phyloP scores from a whole-genome alignment of 2,888 invertebrate genomes.

The Nomada goodeniana region DNA sequence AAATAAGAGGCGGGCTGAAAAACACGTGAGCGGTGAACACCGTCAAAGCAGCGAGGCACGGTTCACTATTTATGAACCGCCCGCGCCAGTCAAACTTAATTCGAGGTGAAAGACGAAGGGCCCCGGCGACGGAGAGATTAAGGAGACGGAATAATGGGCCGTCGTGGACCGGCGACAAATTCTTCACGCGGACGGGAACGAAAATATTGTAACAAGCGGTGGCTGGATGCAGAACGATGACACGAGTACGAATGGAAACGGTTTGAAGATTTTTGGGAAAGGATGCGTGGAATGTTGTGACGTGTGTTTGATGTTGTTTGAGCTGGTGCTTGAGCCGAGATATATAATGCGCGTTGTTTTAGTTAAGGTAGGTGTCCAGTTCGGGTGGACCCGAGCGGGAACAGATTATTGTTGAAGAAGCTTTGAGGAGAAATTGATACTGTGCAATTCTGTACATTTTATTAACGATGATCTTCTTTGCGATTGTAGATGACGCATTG shows the following conservation, averaged over 20 bases:
- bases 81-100: conserved; percentile 49
- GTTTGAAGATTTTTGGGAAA: neutral
- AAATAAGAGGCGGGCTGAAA: conserved; percentile 66
- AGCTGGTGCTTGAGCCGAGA: neutral
- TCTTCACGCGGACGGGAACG: conserved; percentile 4
- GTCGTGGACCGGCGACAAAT: neutral
- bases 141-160: conserved; percentile 29
- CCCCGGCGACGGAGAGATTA: conserved; percentile 32
- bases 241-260: neutral
- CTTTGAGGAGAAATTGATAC: too few species aligned
- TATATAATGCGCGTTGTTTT: neutral
- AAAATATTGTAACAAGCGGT: conserved; percentile 35
- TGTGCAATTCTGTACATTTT: too few species aligned
- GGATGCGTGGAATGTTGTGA: neutral
- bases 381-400: too few species aligned
- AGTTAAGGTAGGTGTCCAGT: too few species aligned
- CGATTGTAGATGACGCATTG: too few species aligned
- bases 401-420: too few species aligned
- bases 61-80: conserved; percentile 72
- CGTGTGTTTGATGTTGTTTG: neutral
- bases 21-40: conserved; percentile 43
- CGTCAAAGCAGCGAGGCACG: conserved; percentile 66
- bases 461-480: too few species aligned
- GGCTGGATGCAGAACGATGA: neutral
- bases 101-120: conserved; percentile 58